A percentile compares a stretch with the other conserved stretches of the same genome.
These are phyloP conservation scores for Armadillidium nasatum DNA, from an alignment of 1,140 invertebrate species.

Conservation along the genomic window DNA sequence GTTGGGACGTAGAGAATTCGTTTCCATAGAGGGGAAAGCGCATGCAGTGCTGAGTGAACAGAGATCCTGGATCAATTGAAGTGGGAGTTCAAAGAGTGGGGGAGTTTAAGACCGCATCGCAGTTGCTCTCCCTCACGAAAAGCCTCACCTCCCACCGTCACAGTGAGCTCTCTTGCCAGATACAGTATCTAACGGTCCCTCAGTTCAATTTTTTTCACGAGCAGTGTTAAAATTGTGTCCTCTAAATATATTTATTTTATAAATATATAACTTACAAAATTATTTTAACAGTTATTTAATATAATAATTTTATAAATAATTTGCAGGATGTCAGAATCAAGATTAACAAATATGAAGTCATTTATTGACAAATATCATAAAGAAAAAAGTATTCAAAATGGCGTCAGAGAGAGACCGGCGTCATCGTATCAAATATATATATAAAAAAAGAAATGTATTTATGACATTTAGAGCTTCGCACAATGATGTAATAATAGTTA, in stretches of 20 bases:
- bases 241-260: no score
- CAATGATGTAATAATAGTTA: no score
- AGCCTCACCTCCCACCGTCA: not conserved
- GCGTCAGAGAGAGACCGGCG: no score
- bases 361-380: not conserved
- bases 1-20: not conserved
- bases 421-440: no score
- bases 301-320: no score
- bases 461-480: no score
- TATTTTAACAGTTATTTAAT: no score
- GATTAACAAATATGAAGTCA: not conserved
- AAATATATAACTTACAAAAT: no score
- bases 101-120: not conserved
- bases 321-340: no score
- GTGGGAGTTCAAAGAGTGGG: not conserved
- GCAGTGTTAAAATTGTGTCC: not conserved
- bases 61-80: constrained; percentile 10
- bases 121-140: not conserved
- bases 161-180: constrained; percentile 1
- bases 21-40: not conserved
- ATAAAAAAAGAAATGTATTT: no score
- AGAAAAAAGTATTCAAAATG: not conserved
- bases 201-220: constrained; percentile 1
- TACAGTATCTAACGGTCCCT: not conserved
- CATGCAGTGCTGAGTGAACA: not conserved